phyloP scores from a whole-genome alignment of 2,888 invertebrate species.

The Volucella zonaria region DNA sequence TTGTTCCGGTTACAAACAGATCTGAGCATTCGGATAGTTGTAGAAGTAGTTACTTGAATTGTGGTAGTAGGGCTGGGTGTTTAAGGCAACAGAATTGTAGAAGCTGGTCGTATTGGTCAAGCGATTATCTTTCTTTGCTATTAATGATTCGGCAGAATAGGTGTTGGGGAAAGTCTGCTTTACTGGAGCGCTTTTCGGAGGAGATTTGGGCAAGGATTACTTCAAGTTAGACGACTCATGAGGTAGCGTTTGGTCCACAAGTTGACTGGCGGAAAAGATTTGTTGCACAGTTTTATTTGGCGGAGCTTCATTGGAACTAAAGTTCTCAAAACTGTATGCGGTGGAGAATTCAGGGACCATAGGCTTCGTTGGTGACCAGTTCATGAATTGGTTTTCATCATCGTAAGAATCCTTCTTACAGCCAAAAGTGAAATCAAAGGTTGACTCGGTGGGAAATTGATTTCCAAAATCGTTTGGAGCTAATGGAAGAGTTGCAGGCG shows the following conservation, averaged over 20 bases:
- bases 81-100: slow-evolving; percentile 36
- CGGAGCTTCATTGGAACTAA: slow-evolving; percentile 62
- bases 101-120: slow-evolving; percentile 31
- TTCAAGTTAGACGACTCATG: slow-evolving; percentile 74
- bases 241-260: slow-evolving; percentile 83
- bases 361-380: slow-evolving; percentile 69
- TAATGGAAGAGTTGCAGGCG: slow-evolving; percentile 11
- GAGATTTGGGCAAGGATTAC: slow-evolving; percentile 24
- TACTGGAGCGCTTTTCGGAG: slow-evolving; percentile 18
- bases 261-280: slow-evolving; percentile 86
- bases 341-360: slow-evolving; percentile 51
- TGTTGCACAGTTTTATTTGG: slow-evolving; percentile 77
- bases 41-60: slow-evolving; percentile 33
- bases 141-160: slow-evolving; percentile 75
- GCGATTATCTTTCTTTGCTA: slow-evolving; percentile 72
- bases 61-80: slow-evolving; percentile 50
- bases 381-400: slow-evolving; percentile 68
- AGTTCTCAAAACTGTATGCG: slow-evolving; percentile 64
- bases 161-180: slow-evolving; percentile 70
- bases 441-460: slow-evolving; percentile 28
- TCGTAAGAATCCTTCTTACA: slow-evolving; percentile 64
- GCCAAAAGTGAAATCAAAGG: slow-evolving; percentile 47
- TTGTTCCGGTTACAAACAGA: too few species aligned
- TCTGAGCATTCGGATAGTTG: too few species aligned
- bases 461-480: slow-evolving; percentile 62